Base-by-base conservation (phyloP, 2,888 invertebrate species). In the Agrotis puta region DNA sequence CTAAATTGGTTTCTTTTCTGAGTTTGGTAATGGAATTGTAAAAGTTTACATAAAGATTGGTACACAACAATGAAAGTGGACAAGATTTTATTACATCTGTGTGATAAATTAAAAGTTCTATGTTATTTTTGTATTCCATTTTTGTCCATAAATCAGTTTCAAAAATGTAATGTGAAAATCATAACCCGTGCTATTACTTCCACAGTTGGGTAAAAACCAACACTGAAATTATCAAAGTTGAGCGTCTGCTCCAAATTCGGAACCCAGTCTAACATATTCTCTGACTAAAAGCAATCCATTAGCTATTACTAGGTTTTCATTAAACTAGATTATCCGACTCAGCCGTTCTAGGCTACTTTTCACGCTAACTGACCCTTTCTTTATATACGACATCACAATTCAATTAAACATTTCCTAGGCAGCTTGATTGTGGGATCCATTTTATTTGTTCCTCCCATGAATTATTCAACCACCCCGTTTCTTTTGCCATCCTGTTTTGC, bases 341-440 rank as follows among this genome's bases (percentile, higher is more conserved):
- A 67, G 59, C 58, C 58, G 59, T 66, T 61, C 63, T 66, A 70
- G 77, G 64, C 63, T 88, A 88, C 88, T 88, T 89, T 88, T 89
- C 88, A 85, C 88, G 85, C 88, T 82, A 81, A 82, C 87, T 84
- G 85, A 88, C 88, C 90, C 87, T 87, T 90, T 88, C 89, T 87
- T 88, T 88, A 86, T 87, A 85, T 85, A 87, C 87, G 87, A 90
- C 89, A 91, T 89, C 90, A 91, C 88, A 90, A 91, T 90, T 92
- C 91, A 91, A 92, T 92, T 91, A 91, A 90, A 89, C 87, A 89
- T 87, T 87, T 86, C 83, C 86, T 86, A 85, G 85, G 83, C 80
- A 83, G 87, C 86, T 88, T 90, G 88, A 91, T 92, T 90, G 88
- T 88, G 87, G 87, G 85, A 87, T 90, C 89, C 87, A 89, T 91